These are phyloP conservation scores for Monodelphis domestica DNA, from an alignment of 2,797 vertebrate genomes.

Conservation along the genomic window DNA sequence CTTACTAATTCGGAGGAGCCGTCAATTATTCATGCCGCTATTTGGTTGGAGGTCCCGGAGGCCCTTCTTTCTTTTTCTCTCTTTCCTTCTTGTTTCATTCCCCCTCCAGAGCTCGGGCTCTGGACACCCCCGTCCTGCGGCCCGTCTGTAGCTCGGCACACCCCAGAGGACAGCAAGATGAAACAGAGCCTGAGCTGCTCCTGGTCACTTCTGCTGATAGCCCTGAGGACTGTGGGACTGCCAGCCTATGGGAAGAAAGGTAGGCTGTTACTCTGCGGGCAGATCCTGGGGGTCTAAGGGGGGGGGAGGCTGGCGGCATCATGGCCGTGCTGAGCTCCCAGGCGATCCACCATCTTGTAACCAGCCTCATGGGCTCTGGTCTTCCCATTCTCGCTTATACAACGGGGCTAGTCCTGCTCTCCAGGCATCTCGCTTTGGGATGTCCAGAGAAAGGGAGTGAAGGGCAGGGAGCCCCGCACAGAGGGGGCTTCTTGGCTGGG, in stretches of 20 bases:
- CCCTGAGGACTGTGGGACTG: conserved; percentile 84
- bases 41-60: conserved; percentile 86
- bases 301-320: neutral
- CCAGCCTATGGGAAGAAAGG: conserved; percentile 89
- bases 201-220: conserved; percentile 77
- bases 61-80: conserved; percentile 84
- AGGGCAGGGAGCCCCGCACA: no score
- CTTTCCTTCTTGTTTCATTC: no score
- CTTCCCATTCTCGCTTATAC: neutral
- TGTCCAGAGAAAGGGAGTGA: neutral
- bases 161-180: conserved; percentile 54
- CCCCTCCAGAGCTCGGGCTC: conserved; percentile 37
- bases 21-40: conserved; percentile 93
- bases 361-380: no score
- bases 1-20: conserved; percentile 89
- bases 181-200: conserved; percentile 15
- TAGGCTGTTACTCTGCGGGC: conserved; percentile 81
- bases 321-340: neutral
- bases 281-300: neutral
- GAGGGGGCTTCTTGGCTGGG: no score
- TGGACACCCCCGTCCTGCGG: neutral
- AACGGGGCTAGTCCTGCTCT: neutral
- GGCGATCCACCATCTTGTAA: neutral
- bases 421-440: neutral
- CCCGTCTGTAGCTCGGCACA: neutral